These are phyloP conservation scores for Mohoua ochrocephala DNA, from an alignment of 2,113 vertebrate species.

Conservation along the genomic window DNA sequence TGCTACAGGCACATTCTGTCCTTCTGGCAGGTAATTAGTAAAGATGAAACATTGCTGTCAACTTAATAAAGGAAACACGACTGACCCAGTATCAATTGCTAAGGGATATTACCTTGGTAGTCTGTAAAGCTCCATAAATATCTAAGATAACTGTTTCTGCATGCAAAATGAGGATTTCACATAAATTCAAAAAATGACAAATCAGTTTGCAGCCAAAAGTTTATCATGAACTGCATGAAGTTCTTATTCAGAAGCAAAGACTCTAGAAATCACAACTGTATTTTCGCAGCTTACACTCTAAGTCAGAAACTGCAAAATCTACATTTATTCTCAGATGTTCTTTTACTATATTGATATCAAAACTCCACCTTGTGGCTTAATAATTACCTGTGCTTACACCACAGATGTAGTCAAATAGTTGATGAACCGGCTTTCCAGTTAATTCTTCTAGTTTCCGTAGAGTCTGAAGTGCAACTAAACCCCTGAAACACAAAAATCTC, in stretches of 20 bases:
- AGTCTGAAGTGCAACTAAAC: constrained; percentile 91
- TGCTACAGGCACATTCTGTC: background rate
- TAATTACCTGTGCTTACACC: constrained; percentile 95
- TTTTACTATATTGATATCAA: background rate
- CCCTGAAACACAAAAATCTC: constrained; percentile 72
- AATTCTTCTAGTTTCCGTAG: constrained; percentile 87
- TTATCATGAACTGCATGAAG: background rate
- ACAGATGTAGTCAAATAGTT: constrained; percentile 97
- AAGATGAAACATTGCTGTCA: background rate
- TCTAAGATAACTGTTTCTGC: background rate
- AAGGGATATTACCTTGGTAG: background rate
- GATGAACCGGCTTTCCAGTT: constrained; percentile 89
- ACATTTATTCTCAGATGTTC: background rate
- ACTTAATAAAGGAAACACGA: background rate
- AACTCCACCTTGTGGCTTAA: background rate
- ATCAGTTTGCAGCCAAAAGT: background rate
- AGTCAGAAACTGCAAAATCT: background rate
- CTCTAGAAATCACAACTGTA: background rate
- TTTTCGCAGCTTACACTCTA: background rate
- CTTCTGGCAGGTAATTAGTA: background rate
- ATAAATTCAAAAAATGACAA: background rate
- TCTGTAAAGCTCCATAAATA: background rate
- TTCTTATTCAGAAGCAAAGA: background rate
- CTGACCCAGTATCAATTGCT: background rate
- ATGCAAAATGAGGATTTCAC: background rate